Evolutionary conservation across 53 echinoderm and acorn worm genomes (phyloP), one percentile per base, ranked within the genome.

Genomic region (Paelopatides confundens): DNA sequence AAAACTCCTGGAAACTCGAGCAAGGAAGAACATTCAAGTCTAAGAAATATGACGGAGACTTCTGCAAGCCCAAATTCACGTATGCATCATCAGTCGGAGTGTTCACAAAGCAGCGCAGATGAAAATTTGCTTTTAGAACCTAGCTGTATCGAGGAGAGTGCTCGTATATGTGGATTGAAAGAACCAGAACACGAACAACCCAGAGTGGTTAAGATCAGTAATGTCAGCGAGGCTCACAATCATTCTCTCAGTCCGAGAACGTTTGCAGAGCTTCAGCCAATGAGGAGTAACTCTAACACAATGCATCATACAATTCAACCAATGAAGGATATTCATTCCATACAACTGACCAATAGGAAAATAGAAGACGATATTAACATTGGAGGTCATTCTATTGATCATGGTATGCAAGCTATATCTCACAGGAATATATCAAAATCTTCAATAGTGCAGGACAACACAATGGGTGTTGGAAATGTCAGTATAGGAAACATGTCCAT

Each of bases 161-260:
- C 71, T 38, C 71, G 71, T 23, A 71, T 71, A 21, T 71, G 71
- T 71, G 71, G 71, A 32, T 18, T 71, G 37, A 71, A 71, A 27
- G 71, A 71, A 35, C 71, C 71, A 38, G 43, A 71, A 1, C n/a
- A n/a, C n/a, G 71, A 71, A 43, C 5, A 26, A 18, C 71, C 71
- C 18, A 38, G 71, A 27, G 71, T 71, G n/a, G 18, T 71, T 15
- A 71, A 71, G 18, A 43, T 71, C 5, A 46, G n/a, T n/a, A 43
- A 71, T 27, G 39, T 40, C 24, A 39, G 39, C 26, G 24, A 35
- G 39, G 27, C 24, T 38, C 71, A 71, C 23, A 5, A 21, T 9
- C 46, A 71, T 0, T 71, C 71, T 38, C 71, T 71, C 39, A 71
- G 71, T 21, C 71, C 71, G 11, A 71, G 71, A 26, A 71, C 71